Evolutionary conservation across 2,888 invertebrate species (phyloP), one percentile per base, ranked within the genome.

Genomic region (Dyspetes luteomarginatus): DNA sequence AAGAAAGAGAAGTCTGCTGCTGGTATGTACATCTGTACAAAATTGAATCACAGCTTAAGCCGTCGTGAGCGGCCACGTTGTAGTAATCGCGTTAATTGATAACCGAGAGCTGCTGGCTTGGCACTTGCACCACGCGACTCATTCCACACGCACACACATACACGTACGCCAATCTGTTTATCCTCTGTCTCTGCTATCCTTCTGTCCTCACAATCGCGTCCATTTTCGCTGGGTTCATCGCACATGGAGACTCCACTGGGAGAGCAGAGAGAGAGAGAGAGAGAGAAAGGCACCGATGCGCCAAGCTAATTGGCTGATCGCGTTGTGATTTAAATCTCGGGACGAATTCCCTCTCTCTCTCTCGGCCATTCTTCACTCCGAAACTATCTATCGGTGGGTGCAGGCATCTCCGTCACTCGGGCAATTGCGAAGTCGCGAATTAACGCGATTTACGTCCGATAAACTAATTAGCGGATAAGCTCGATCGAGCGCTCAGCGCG

Each of bases 11-110:
- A 73, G 58, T 45, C 56, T 36, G 50, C 58, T 69, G 73, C 43
- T 22, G 58, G 64, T 81, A n/a, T n/a, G n/a, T n/a, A 73, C 77
- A 81, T 73, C 76, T 82, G 84, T 81, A 85, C 81, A 80, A 87
- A 89, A 89, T 87, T 87, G 87, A 89, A 89, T 89, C 88, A 88
- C 86, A 85, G 87, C 86, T 88, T 86, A 87, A 88, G 87, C 87
- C 83, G 78, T 85, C 87, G 87, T 82, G 83, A 82, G 85, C 84
- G 85, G 24, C 58, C 72, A 69, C 73, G 77, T 77, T 81, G 73
- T 68, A 77, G 81, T 81, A 81, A 77, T 86, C 88, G 84, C 86
- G 87, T 85, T 88, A 90, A 90, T 89, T 90, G 90, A 90, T 90
- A 90, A 90, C 89, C 87, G 88, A 86, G 88, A 86, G 86, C 86